phyloP scores from a whole-genome alignment of 1,140 invertebrate genomes.

The Aphelenchoides fujianensis region DNA sequence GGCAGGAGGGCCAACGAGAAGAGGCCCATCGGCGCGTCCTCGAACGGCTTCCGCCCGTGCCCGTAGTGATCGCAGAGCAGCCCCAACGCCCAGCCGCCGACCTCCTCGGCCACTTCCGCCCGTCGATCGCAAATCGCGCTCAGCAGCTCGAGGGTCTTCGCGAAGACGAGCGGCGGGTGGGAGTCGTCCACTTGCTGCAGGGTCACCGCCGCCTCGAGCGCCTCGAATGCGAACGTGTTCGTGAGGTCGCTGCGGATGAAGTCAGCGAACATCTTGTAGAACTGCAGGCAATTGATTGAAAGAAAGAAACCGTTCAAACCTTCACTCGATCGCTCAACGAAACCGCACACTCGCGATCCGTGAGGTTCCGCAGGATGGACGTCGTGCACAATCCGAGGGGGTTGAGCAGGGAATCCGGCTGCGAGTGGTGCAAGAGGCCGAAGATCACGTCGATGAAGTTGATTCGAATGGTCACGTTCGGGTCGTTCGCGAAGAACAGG shows the following conservation, averaged over 20 bases:
- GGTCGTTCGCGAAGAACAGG: background rate
- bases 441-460: background rate
- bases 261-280: background rate
- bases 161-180: background rate
- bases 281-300: no score
- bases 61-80: background rate
- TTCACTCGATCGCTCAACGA: conserved; percentile 9
- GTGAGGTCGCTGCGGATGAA: background rate
- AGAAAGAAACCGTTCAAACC: background rate
- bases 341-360: background rate
- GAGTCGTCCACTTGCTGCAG: background rate
- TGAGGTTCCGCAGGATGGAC: background rate
- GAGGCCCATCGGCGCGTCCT: background rate
- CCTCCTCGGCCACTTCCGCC: background rate
- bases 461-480: background rate
- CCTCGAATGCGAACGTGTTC: background rate
- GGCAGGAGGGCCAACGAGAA: conserved; percentile 13
- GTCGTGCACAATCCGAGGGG: background rate
- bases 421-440: background rate
- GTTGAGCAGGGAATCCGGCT: background rate
- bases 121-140: background rate
- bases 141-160: conserved; percentile 10
- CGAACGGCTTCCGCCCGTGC: background rate
- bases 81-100: background rate
- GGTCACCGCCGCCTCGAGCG: no score